Base-by-base conservation (phyloP, 2,797 vertebrate species). In the Rhinatrema bivittatum region DNA sequence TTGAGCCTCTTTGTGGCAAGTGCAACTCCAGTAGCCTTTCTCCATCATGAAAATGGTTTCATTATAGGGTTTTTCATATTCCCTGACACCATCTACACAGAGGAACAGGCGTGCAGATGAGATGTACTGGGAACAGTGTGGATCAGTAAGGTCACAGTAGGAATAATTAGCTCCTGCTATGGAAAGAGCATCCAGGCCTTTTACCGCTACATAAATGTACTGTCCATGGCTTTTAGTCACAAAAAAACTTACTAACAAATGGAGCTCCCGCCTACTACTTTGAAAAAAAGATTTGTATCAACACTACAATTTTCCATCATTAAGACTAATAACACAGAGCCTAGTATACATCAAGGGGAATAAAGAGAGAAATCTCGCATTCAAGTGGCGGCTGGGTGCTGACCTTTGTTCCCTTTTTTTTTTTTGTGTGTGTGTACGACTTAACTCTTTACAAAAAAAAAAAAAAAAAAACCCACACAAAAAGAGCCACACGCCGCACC, bases 21-120 rank as follows among this genome's bases (percentile, higher is more conserved):
- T 96, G 92, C 94, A 92, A 96, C 93, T 96, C 90, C 91, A 90
- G 92, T 93, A 93, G 91, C 87, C 91, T 91, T 96, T 94, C 94
- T 97, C 95, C 94, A 97, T 97, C 95, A 97, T 92, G 91, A 91
- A 98, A 98, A 98, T 98, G 94, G 92, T 98, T 98, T 98, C 95
- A 98, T 98, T 98, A 98, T 97, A 97, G 92, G 93, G 91, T 97
- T 97, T 97, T 98, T 98, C 95, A 97, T 98, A 97, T 98, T 98
- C 93, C 88, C 94, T 95, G 93, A 96, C 94, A 96, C 92, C 78
- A 91, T 93, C 89, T 91, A 88, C 77, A 88, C 89, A 93, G 87
- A 93, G 87, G 89, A 89, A 87, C 91, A 85, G 86, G 91, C 91
- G 84, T 90, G 85, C 90, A 91, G 92, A 97, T 92, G 93, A 98